A percentile compares a stretch with the other conserved stretches of the same genome.
Evolutionary conservation across 2,888 invertebrate species (phyloP).

Genomic region (Cheilosia grossa): DNA sequence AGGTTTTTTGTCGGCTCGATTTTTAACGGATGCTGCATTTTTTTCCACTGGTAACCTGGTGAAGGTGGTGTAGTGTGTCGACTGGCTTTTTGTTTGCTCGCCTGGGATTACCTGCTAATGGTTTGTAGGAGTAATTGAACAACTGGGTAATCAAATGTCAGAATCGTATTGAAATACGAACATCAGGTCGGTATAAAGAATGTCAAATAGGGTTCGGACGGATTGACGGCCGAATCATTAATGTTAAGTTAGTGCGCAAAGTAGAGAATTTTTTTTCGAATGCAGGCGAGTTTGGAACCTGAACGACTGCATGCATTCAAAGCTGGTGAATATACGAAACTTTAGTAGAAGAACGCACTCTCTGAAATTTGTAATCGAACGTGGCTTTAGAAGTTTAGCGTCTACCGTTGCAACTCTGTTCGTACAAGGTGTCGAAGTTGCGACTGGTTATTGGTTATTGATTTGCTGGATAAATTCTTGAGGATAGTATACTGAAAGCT

Average conservation of each 20-base stretch:
- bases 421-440: too few relatives aligned
- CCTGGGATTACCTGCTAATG: slow-evolving; percentile 71
- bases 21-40: slow-evolving; percentile 52
- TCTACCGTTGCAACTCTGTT: too few relatives aligned
- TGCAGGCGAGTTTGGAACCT: background rate
- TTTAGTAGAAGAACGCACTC: too few relatives aligned
- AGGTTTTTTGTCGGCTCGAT: slow-evolving; percentile 36
- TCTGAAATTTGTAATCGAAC: too few relatives aligned
- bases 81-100: slow-evolving; percentile 11
- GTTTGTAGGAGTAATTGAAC: slow-evolving; percentile 63
- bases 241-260: background rate
- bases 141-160: slow-evolving; percentile 63
- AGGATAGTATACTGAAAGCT: too few relatives aligned
- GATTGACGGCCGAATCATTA: slow-evolving; percentile 33
- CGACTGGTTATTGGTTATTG: too few relatives aligned
- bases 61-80: slow-evolving; percentile 42
- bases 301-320: too few relatives aligned
- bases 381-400: too few relatives aligned
- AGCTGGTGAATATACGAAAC: too few relatives aligned
- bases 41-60: slow-evolving; percentile 39
- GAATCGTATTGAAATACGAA: slow-evolving; percentile 45
- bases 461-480: too few relatives aligned
- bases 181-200: slow-evolving; percentile 5
- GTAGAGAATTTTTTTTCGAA: too few relatives aligned
- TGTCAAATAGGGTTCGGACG: background rate